Conservation (phyloP, 1,140 invertebrate species). For the Drosophila nasuta region DNA sequence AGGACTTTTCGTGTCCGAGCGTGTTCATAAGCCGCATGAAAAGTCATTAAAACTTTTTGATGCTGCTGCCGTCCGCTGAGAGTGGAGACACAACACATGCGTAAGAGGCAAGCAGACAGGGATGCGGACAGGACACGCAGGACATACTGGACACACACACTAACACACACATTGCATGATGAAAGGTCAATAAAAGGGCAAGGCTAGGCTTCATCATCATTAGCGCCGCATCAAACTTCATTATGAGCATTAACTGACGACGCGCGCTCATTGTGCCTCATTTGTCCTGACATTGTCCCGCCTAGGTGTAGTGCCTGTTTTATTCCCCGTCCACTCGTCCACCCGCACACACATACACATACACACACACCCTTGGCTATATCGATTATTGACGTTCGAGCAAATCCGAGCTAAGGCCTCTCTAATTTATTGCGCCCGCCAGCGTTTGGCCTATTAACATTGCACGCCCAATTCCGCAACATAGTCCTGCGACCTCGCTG, state of each 20-base stretch:
- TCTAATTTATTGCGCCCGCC: slow-evolving; percentile 69
- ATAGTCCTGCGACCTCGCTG: neutral
- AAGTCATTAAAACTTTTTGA: slow-evolving; percentile 80
- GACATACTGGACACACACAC: neutral
- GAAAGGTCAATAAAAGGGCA: slow-evolving; percentile 74
- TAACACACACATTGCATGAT: slow-evolving; percentile 19
- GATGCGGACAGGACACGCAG: neutral
- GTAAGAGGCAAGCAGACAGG: slow-evolving; percentile 4
- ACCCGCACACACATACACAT: neutral
- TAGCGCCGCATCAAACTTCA: slow-evolving; percentile 41
- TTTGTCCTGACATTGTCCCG: slow-evolving; percentile 25
- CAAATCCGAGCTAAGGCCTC: slow-evolving; percentile 65
- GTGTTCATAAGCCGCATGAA: slow-evolving; percentile 69
- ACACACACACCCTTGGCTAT: neutral
- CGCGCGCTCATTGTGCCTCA: slow-evolving; percentile 20
- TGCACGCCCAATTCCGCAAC: slow-evolving; percentile 20
- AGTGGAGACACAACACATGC: slow-evolving; percentile 32
- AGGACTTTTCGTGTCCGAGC: slow-evolving; percentile 27
- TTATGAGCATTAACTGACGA: slow-evolving; percentile 14
- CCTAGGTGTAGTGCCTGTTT: slow-evolving; percentile 23
- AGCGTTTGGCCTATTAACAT: slow-evolving; percentile 56
- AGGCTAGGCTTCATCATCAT: slow-evolving; percentile 50
- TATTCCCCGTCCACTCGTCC: neutral
- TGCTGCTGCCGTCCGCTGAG: slow-evolving; percentile 24
- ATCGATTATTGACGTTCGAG: slow-evolving; percentile 71